phyloP scores from a whole-genome alignment of 2,113 vertebrate genomes.

The western clawed frog (Xenopus tropicalis) region UCB_Xtro_10.0 CM004448.2:68417501-68418000 shows the following conservation, averaged over 20 bases:
- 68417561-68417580: constrained; percentile 10
- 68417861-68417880: background rate
- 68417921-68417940: constrained; percentile 18
- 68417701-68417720: constrained; percentile 35
- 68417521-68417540: constrained; percentile 4
- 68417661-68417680: constrained; percentile 32
- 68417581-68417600: background rate
- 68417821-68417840: constrained; percentile 46
- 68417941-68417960: background rate
- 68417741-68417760: constrained; percentile 43
- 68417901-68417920: background rate
- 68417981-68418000: constrained; percentile 16
- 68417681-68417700: constrained; percentile 41
- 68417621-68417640: background rate
- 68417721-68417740: constrained; percentile 50
- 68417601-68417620: constrained; percentile 32
- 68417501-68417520: background rate
- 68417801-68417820: constrained; percentile 47
- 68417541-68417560: background rate
- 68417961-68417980: background rate
- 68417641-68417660: constrained; percentile 26
- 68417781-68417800: constrained; percentile 16
- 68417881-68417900: background rate
- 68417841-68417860: background rate
- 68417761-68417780: constrained; percentile 15